Conservation (phyloP, 1,140 invertebrate species). For the Heterodera schachtii region DNA sequence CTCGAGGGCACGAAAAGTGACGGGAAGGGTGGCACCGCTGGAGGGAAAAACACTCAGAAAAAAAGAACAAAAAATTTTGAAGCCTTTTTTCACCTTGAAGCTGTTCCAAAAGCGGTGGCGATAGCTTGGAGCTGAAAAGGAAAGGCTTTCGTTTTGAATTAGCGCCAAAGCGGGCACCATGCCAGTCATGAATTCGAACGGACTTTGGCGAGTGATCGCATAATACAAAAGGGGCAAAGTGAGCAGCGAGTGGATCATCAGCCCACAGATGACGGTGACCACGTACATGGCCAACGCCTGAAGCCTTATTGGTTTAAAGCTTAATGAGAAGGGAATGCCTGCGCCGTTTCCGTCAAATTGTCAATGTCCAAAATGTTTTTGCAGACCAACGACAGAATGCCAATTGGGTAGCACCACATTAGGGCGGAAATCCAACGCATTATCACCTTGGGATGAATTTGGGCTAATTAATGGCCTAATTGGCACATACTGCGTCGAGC, state of each 20-base stretch:
- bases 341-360: constrained; percentile 79
- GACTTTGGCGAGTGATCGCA: constrained; percentile 49
- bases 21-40: constrained; percentile 88
- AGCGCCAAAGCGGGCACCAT: constrained; percentile 68
- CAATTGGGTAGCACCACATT: constrained; percentile 77
- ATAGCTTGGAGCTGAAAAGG: constrained; percentile 76
- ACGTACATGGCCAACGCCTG: constrained; percentile 74
- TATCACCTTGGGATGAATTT: constrained; percentile 11
- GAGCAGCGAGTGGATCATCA: constrained; percentile 78
- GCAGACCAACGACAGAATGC: constrained; percentile 84
- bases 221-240: constrained; percentile 59
- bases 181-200: constrained; percentile 80
- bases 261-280: constrained; percentile 81
- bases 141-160: neutral
- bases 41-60: neutral
- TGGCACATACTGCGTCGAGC: constrained; percentile 67
- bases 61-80: neutral
- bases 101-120: constrained; percentile 87
- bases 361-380: constrained; percentile 85
- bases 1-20: constrained; percentile 78
- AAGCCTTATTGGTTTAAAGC: constrained; percentile 14
- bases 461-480: neutral
- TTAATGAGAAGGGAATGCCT: constrained; percentile 72
- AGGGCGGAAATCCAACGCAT: constrained; percentile 50
- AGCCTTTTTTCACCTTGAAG: constrained; percentile 60